phyloP scores from a whole-genome alignment of 2,797 vertebrate species.

The Syncerus caffer region DNA sequence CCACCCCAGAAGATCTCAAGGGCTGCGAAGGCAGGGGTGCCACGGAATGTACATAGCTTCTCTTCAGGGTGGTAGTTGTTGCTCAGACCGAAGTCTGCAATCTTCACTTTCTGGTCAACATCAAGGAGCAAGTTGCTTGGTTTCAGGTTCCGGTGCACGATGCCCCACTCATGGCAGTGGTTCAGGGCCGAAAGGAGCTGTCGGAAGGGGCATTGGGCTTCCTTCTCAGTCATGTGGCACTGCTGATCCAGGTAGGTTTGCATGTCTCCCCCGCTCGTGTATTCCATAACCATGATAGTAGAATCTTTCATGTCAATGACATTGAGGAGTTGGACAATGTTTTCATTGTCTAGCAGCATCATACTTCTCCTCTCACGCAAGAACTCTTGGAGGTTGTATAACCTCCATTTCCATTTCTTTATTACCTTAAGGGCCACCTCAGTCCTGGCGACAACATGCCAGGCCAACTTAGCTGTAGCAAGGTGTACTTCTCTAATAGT shows the following conservation, averaged over 20 bases:
- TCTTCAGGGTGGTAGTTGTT: no score
- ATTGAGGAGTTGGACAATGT: accelerated
- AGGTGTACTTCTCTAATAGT: background rate
- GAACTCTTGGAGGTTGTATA: accelerated
- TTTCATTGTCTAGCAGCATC: background rate
- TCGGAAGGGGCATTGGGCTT: accelerated
- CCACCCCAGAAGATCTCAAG: no score
- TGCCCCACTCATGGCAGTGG: no score
- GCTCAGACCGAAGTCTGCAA: no score
- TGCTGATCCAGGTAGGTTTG: no score
- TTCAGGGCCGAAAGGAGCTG: no score
- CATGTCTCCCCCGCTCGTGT: no score
- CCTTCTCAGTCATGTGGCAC: no score
- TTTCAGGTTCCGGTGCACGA: no score
- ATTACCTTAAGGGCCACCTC: background rate
- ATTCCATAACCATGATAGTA: background rate
- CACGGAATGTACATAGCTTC: no score
- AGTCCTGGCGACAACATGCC: background rate
- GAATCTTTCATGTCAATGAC: background rate
- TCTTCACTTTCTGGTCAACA: no score
- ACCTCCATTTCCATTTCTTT: background rate
- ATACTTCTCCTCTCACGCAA: accelerated
- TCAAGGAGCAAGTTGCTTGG: background rate
- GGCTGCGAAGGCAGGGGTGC: no score
- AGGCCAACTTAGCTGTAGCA: background rate